These are phyloP conservation scores for Muscicapa adusta DNA, from an alignment of 2,113 vertebrate genomes.

Conservation along the genomic window DNA sequence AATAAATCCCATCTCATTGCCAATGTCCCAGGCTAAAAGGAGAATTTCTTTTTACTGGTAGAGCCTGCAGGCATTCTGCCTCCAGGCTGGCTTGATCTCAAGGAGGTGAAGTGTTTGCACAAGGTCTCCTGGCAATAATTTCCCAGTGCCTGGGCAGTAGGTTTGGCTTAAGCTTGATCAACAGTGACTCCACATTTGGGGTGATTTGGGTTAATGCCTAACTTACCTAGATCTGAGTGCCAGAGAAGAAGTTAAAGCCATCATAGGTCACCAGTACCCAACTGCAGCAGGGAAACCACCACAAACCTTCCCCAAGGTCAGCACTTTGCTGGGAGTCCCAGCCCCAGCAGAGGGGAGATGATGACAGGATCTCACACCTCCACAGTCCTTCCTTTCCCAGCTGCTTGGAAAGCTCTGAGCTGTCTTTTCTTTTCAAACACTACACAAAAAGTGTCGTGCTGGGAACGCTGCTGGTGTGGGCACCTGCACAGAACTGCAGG, in stretches of 20 bases:
- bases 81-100: background rate
- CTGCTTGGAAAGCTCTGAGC: background rate
- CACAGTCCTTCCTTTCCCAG: background rate
- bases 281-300: background rate
- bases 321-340: background rate
- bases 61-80: background rate
- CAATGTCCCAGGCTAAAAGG: background rate
- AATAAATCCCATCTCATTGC: background rate
- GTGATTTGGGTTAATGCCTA: background rate
- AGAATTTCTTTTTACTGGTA: background rate
- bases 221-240: background rate
- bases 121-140: background rate
- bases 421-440: background rate
- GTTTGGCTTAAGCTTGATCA: background rate
- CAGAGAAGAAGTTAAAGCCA: background rate
- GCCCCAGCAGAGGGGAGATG: background rate
- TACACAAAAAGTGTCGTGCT: rapidly evolving
- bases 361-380: background rate
- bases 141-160: background rate
- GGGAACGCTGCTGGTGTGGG: background rate
- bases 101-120: background rate
- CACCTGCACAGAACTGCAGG: background rate
- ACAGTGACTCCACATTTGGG: background rate
- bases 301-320: background rate
- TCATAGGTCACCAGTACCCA: background rate